Percentiles rank a stretch among this genome's conserved stretches.
phyloP scores from a whole-genome alignment of 1,140 invertebrate genomes.

The Drosophila biarmipes region DNA sequence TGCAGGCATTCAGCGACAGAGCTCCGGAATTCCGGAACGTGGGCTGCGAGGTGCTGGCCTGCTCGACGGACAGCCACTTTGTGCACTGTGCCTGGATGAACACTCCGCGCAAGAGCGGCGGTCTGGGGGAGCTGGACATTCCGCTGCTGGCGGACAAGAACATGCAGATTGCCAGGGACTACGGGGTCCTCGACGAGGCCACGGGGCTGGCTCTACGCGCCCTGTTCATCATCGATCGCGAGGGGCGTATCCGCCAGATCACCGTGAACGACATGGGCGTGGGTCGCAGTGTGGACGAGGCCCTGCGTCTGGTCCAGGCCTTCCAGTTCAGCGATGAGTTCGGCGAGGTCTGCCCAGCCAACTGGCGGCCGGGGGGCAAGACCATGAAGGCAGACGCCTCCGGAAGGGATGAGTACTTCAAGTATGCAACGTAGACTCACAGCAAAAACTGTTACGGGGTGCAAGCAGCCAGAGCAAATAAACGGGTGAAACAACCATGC shows the following conservation, averaged over 20 bases:
- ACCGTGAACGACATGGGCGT: constrained; percentile 99
- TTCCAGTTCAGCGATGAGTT: constrained; percentile 97
- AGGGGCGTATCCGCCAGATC: constrained; percentile 96
- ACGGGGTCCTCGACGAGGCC: constrained; percentile 97
- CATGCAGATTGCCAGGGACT: constrained; percentile 92
- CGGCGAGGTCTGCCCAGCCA: constrained; percentile 98
- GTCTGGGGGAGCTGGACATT: constrained; percentile 97
- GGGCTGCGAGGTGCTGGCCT: constrained; percentile 93
- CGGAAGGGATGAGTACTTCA: constrained; percentile 54
- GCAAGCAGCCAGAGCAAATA: constrained; percentile 27
- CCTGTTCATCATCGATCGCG: constrained; percentile 98
- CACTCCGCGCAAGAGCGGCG: constrained; percentile 95
- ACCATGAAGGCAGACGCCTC: constrained; percentile 19
- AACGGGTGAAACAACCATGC: background rate
- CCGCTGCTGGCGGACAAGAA: constrained; percentile 97
- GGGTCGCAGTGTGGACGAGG: constrained; percentile 96
- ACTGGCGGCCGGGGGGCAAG: constrained; percentile 90
- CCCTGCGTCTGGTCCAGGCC: constrained; percentile 96
- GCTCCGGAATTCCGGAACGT: constrained; percentile 93
- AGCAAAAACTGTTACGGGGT: background rate
- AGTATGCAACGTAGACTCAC: constrained; percentile 27
- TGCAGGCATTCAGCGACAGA: constrained; percentile 96
- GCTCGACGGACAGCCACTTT: constrained; percentile 95
- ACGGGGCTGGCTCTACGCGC: constrained; percentile 97
- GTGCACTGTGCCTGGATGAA: constrained; percentile 97